Base-by-base conservation (phyloP, 1,140 invertebrate species). In the Maniola jurtina region DNA sequence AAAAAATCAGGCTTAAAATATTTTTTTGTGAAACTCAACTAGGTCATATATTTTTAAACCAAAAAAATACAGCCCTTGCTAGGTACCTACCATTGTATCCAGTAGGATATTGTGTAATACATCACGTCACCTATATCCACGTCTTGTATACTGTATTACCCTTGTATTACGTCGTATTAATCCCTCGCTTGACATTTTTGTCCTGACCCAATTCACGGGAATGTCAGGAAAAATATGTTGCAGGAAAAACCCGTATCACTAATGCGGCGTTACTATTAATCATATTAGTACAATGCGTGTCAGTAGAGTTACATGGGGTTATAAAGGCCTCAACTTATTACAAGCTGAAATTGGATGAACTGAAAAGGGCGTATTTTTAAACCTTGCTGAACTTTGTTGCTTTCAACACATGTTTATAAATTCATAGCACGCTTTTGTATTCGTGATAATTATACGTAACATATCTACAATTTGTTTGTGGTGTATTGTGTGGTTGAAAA, bases 201-300 rank as follows among this genome's bases (percentile, higher is more conserved):
- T 68, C 71, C 70, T 66, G 72, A 72, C 76, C 76, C 61, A 74
- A 71, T 79, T 79, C 72, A 61, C 58, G 48, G 62, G 68, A 79
- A 79, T 79, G 76, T 76, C 76, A 79, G 76, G 72, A 70, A 73
- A 76, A 76, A 73, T 71, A 56, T 68, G 56, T 70, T 72, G 68
- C 62, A 69, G 73, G 70, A 83, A 81, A 85, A 83, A 86, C 69
- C 68, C 75, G 70, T 83, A 86, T 84, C 83, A 82, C 79, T 84
- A 83, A 80, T 76, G 75, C 76, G 77, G 72, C 72, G 76, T 67
- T 71, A 73, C 77, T 79, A 88, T 89, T 87, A 88, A 89, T 89
- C 85, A 88, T 81, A 66, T 77, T 84, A 71, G 69, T 79, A 89
- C 85, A 88, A 88, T 83, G 75, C 77, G 69, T 75, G 81, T 78